Conservation (phyloP, 1,140 invertebrate genomes). For the Lepidurus packardi region DNA sequence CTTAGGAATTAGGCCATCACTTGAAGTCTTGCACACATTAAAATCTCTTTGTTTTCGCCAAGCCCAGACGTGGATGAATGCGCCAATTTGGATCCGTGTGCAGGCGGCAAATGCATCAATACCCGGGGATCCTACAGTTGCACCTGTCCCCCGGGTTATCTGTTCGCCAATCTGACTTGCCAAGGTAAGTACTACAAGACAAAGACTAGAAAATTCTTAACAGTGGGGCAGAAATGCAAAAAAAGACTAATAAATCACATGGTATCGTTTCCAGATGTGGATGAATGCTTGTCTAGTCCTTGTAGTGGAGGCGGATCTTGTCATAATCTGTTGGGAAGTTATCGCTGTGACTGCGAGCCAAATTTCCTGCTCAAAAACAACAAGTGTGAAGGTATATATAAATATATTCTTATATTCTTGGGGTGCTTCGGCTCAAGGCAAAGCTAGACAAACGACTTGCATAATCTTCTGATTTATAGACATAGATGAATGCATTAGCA, state of each 20-base stretch:
- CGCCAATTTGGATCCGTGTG: conserved; percentile 49
- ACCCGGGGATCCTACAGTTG: conserved; percentile 79
- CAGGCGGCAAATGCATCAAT: conserved; percentile 75
- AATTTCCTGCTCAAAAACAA: conserved; percentile 26
- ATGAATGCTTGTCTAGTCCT: conserved; percentile 37
- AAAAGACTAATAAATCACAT: neutral
- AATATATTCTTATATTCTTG: neutral
- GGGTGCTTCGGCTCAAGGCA: neutral
- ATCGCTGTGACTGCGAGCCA: conserved; percentile 30
- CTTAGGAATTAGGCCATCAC: neutral
- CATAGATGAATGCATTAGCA: conserved; percentile 50
- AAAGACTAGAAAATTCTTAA: neutral
- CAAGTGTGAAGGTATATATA: conserved; percentile 33
- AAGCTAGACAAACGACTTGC: conserved; percentile 12
- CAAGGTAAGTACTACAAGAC: conserved; percentile 3
- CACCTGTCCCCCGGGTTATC: conserved; percentile 69
- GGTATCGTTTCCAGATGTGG: conserved; percentile 35
- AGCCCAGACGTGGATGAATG: conserved; percentile 74
- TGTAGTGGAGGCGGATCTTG: conserved; percentile 29
- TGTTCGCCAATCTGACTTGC: conserved; percentile 28
- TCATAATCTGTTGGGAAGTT: conserved; percentile 28
- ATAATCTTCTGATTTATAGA: conserved; percentile 40
- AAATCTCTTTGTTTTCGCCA: conserved; percentile 53
- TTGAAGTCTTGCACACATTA: too few species aligned
- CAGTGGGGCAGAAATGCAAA: neutral